These are phyloP conservation scores for Drosophila kuntzei DNA, from an alignment of 2,888 invertebrate species.

Conservation along the genomic window DNA sequence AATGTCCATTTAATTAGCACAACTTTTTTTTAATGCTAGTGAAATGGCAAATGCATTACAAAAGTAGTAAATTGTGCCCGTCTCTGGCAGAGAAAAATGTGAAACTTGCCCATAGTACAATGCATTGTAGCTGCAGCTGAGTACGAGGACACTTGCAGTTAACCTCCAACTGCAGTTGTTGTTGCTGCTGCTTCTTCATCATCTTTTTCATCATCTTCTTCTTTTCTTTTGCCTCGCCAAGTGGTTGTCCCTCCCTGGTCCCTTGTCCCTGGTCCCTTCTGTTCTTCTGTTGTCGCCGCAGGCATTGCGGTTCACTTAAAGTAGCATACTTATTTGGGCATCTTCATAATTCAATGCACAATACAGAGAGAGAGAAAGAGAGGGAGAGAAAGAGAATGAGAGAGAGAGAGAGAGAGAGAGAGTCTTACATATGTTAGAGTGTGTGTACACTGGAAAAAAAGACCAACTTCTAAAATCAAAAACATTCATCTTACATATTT, in stretches of 20 bases:
- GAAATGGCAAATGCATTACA: no score
- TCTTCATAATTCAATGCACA: slow-evolving; percentile 30
- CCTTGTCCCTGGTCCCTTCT: neutral
- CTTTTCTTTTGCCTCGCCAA: neutral
- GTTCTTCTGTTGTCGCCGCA: slow-evolving; percentile 5
- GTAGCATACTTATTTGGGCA: slow-evolving; percentile 42
- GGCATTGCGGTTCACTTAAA: slow-evolving; percentile 1
- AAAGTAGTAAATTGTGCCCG: no score
- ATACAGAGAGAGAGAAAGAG: neutral
- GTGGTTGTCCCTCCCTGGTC: slow-evolving; percentile 1
- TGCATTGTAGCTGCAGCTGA: slow-evolving; percentile 30
- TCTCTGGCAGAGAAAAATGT: neutral
- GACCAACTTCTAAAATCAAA: no score
- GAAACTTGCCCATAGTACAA: neutral
- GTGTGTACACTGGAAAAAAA: no score
- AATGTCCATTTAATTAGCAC: no score
- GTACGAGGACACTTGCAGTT: slow-evolving; percentile 11
- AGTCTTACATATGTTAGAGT: neutral
- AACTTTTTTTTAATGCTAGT: no score
- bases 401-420: no score
- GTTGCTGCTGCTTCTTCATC: neutral
- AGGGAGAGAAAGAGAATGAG: neutral
- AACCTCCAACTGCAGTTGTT: slow-evolving; percentile 18
- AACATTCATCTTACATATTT: no score
- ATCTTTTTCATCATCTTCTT: neutral